phyloP scores from a whole-genome alignment of 2,888 invertebrate species.

The Dione juno region DNA sequence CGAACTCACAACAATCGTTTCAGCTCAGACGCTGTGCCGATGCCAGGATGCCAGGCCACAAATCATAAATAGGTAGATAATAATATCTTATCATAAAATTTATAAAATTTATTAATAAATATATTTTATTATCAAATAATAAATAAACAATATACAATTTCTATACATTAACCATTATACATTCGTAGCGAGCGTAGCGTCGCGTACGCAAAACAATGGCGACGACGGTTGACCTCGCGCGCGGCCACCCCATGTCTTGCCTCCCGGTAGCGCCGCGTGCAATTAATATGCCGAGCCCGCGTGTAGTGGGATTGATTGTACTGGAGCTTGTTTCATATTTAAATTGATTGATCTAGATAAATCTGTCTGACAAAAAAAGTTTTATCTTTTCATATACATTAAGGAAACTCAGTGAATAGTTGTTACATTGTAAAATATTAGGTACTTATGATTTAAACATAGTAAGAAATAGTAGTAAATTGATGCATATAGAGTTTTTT shows the following conservation, averaged over 20 bases:
- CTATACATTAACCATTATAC: slow-evolving; percentile 19
- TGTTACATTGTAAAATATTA: too few species aligned
- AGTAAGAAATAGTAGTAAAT: too few species aligned
- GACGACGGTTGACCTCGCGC: slow-evolving; percentile 82
- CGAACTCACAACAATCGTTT: neutral
- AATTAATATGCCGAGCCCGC: slow-evolving; percentile 84
- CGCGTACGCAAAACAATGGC: slow-evolving; percentile 79
- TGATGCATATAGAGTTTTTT: too few species aligned
- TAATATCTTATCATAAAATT: too few species aligned
- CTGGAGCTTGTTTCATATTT: slow-evolving; percentile 57
- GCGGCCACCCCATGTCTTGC: slow-evolving; percentile 76
- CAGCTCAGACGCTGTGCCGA: too few species aligned
- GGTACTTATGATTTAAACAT: too few species aligned
- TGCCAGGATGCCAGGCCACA: too few species aligned
- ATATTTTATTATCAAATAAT: neutral
- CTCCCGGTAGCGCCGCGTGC: slow-evolving; percentile 82
- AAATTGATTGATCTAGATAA: too few species aligned
- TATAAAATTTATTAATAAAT: neutral
- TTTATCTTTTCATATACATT: too few species aligned
- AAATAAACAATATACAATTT: slow-evolving; percentile 9
- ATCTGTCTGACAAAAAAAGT: too few species aligned
- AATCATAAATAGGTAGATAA: too few species aligned
- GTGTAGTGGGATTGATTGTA: slow-evolving; percentile 53
- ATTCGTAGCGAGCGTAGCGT: slow-evolving; percentile 28
- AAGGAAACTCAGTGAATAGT: too few species aligned